Base-by-base conservation (phyloP, 2,797 vertebrate species). In the Adrianichthys oophorus region DNA sequence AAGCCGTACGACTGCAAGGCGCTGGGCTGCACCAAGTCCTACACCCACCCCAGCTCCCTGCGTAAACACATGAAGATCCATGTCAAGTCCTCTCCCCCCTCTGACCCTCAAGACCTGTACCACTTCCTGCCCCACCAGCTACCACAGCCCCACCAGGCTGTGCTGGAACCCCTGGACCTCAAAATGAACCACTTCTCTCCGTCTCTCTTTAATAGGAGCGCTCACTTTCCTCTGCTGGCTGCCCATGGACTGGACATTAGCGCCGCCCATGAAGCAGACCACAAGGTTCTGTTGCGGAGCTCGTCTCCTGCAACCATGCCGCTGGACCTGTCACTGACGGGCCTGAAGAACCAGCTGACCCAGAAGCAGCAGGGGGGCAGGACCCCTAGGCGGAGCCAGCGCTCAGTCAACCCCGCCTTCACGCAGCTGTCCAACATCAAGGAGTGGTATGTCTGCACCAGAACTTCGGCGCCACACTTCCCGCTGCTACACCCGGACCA, bases 1-100 rank as follows among this genome's bases (percentile, higher is more conserved):
- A 99, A 99, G 83, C 97, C 97, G 53, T 98, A 99, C 59, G 95
- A 97, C 91, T 99, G 97, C 90, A 98, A 98, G 85, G 93, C 98
- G 17, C 88, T 95, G 56, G 97, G 97, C 65, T 96, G 96, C 67
- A 95, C 94, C 88, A 98, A 98, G 85, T 97, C 95, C 15, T 98
- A 97, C 85, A 98, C 95, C 4, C 95, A 98, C 76, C 95, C 95
- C n/a, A 98, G 95, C 86, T 98, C 95, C 26, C 87, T 98, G 70
- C 90, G 95, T 47, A 99, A 98, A 73, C 97, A 99, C 90, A 99
- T 98, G 96, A 98, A 99, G 86, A 93, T 98, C 61, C 97, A 98
- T 60, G 90, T 96, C 91, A 98, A 98, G 85, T 96, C 94, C 1
- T 95, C 95, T 12, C 93, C 95, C 46, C 88, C 92, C 78, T 90